Base-by-base conservation (phyloP, 2,888 invertebrate genomes). In the Phortica okadai region DNA sequence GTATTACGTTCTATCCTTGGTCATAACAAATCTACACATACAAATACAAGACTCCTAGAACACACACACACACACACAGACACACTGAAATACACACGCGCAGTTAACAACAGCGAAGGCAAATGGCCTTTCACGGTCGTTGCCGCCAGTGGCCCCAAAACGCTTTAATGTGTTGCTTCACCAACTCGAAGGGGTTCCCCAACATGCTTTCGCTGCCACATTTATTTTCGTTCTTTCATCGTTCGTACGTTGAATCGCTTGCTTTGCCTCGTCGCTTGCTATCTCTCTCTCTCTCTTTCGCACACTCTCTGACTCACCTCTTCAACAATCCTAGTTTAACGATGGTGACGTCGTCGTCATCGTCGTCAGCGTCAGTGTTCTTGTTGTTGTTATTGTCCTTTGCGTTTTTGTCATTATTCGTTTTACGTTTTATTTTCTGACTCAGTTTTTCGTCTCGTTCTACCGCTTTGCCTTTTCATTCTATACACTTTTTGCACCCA, bases 111-210 rank as follows among this genome's bases (percentile, higher is more conserved):
- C n/a, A 25, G 50, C 54, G 80, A 82, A 84, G 86, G 88, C 88
- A 88, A 88, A 87, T 87, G 86, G 88, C 88, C 88, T 88, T 88
- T 88, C 88, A 88, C 84, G 87, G 88, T 84, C 88, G 87, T 85
- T 84, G 84, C 82, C 82, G 87, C 82, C 75, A 76, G 75, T 78
- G 79, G 77, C 77, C 76, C 74, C 79, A 77, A 70, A 79, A 80
- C 14, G 50, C 50, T 50, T 50, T 11, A 82, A 77, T 42, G n/a
- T 45, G n/a, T 59, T 54, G 54, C 25, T 14, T 11, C 33, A n/a
- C 8, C 56, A 21, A 41, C n/a, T 16, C 25, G 41, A 42, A 25
- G 59, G 70, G 58, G 21, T 54, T 25, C 42, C 54, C 54, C 33
- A 25, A n/a, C 56, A 56, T 56, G 77, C 81, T 79, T 79, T 82